Base-by-base conservation (phyloP, 1,140 invertebrate species). In the Scaptomyza hsui region DNA sequence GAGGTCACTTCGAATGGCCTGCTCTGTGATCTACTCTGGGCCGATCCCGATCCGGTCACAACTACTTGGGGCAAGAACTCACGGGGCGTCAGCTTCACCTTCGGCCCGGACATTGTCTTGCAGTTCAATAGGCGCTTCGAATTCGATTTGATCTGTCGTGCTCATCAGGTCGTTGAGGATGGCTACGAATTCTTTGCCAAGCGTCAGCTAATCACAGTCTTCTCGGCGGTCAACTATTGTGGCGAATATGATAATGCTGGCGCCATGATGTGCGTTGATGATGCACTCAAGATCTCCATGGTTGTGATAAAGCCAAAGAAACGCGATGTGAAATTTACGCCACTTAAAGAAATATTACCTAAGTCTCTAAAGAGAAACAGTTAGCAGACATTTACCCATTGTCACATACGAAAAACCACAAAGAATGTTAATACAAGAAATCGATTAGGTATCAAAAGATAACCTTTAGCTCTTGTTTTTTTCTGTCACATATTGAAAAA, bases 191-290 rank as follows among this genome's bases (percentile, higher is more conserved):
- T 99, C 92, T 99, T 99, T 92, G 98, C 98, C 1, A 99, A 99
- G 92, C 94, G 98, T 72, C 98, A 99, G 90, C 93, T 99, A 45
- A 98, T 99, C 9, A 99, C 98, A 2, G 92, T 99, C 15, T 99
- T 99, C 89, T 96, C 95, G 42, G 75, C 75, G 0, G 71, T 71
- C 39, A 77, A 77, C 21, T 77, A 77, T 96, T 82, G 95, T 96
- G 7, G 96, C 42, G 98, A 99, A 93, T 99, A 99, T 92, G 98
- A 99, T 91, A 99, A 99, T 92, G 98, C 98, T 37, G 93, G 93
- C 72, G 98, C 97, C 59, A 99, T 99, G 98, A 99, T 99, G 98
- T 98, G 96, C 77, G 98, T 99, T 4, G 98, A 99, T 92, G 98
- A 99, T 86, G 97, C 97, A 39, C 93, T 99, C 1, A 99, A 99